Evolutionary conservation across 2,797 vertebrate species (phyloP), one percentile per base, ranked within the genome.

Genomic region (Hozukius guyotensis): DNA sequence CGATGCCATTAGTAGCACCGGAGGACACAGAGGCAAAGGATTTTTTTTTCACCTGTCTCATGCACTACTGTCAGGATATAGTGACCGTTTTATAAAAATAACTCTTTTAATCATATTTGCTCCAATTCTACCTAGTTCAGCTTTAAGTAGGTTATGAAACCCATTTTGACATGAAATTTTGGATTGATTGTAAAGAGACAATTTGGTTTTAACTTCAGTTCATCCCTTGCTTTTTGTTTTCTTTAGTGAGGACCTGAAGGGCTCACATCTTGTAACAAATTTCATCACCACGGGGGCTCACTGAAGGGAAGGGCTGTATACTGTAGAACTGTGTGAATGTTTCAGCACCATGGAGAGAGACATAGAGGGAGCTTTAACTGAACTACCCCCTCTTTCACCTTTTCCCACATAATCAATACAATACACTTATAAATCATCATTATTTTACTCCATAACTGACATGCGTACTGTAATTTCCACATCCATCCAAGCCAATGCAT

Each of bases 301-400:
- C 22, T 24, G 32, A 66, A 66, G 32, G 56, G 56, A 72, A 22
- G 0, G 10, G 8, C 27, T 46, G 8, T 6, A 49, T 57, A 27
- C 29, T 31, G 16, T 16, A 22, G 62, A 38, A 31, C 18, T 52
- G 42, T 42, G 1, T 42, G 38, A 42, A 42, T 42, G 4, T 7
- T 81, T 71, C 72, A 69, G 59, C 59, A 59, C 60, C 24, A 70
- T 3, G 65, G 59, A 61, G 25, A 59, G 56, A 62, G 14, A 52
- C 24, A 38, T 2, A n/a, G 13, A 22, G 14, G 31, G 18, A 14
- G 13, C 55, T 64, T 32, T 63, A n/a, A 32, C 36, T 65, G 16
- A 27, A 8, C 14, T 5, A 31, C 20, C 0, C 6, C 2, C 14
- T 53, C n/a, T 11, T 49, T 29, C 20, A 59, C 8, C 46, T 24